These are phyloP conservation scores for Corticium candelabrum DNA, from an alignment of 37 sponge, comb jelly and placozoan species.

Conservation along the genomic window DNA sequence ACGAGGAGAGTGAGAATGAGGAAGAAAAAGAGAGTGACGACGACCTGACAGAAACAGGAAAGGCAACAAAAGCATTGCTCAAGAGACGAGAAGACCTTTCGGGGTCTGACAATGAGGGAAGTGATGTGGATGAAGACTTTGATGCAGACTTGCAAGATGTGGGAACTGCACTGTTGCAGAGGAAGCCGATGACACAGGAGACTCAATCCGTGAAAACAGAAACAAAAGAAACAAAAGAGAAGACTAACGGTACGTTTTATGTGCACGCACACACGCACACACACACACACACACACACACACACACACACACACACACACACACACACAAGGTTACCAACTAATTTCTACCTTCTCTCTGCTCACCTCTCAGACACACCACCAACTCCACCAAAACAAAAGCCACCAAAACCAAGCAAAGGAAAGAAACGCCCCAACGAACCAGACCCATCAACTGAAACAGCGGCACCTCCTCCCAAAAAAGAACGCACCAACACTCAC, in stretches of 20 bases:
- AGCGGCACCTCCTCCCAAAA: neutral
- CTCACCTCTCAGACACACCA: neutral
- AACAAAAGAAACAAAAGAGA: neutral
- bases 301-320: no score
- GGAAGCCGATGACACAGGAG: neutral
- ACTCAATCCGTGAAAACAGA: neutral
- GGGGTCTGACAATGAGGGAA: neutral
- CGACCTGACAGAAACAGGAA: conserved; percentile 13
- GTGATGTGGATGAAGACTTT: neutral
- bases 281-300: no score
- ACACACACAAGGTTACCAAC: no score
- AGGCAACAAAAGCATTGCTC: conserved; percentile 1
- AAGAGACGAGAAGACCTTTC: neutral
- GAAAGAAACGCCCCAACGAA: no score
- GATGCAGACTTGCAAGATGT: neutral
- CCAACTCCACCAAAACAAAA: neutral
- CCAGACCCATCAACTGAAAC: neutral
- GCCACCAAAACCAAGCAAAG: neutral
- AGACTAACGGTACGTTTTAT: no score
- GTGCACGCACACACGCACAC: no score
- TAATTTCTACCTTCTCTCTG: no score
- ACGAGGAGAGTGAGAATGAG: conserved; percentile 45
- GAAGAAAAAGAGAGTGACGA: conserved; percentile 30
- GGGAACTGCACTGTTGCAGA: neutral
- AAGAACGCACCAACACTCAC: neutral